Conservation (phyloP, 2,113 vertebrate species). For the Odocoileus hemionus region DNA sequence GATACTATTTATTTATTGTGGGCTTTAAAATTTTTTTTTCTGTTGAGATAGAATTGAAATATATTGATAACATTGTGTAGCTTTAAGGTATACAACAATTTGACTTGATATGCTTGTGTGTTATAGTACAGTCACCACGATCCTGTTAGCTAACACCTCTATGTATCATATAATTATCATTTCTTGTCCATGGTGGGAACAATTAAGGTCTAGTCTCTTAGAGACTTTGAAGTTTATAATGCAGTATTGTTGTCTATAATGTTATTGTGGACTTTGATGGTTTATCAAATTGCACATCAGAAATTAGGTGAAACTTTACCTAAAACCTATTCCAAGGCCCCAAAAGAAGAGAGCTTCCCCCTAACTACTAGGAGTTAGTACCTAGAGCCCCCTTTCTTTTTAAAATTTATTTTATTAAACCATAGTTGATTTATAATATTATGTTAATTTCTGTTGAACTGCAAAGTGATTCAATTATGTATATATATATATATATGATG, state of each 20-base stretch:
- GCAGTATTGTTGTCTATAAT: not conserved
- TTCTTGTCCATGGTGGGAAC: not conserved
- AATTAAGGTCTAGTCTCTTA: not conserved
- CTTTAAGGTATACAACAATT: not conserved
- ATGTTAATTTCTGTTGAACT: not conserved
- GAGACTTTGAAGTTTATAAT: not conserved
- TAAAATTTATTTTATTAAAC: not conserved
- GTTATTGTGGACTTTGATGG: not conserved
- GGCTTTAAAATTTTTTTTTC: not conserved
- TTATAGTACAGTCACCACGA: not conserved
- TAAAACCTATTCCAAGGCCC: not conserved
- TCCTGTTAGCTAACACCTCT: not conserved
- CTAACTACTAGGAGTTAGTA: not conserved
- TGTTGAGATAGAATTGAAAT: not conserved
- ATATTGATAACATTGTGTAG: not conserved
- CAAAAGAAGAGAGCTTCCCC: not conserved
- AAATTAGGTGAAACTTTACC: not conserved
- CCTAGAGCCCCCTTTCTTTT: not conserved
- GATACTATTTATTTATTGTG: not conserved
- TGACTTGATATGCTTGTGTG: not conserved
- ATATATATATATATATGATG: not conserved
- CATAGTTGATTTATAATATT: not conserved
- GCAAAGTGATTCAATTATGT: not conserved
- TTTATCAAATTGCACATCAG: not conserved
- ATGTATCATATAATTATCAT: not conserved